Evolutionary conservation across 2,888 invertebrate species (phyloP), one percentile per base, ranked within the genome.

Genomic region (Harpagoxenus sublaevis): DNA sequence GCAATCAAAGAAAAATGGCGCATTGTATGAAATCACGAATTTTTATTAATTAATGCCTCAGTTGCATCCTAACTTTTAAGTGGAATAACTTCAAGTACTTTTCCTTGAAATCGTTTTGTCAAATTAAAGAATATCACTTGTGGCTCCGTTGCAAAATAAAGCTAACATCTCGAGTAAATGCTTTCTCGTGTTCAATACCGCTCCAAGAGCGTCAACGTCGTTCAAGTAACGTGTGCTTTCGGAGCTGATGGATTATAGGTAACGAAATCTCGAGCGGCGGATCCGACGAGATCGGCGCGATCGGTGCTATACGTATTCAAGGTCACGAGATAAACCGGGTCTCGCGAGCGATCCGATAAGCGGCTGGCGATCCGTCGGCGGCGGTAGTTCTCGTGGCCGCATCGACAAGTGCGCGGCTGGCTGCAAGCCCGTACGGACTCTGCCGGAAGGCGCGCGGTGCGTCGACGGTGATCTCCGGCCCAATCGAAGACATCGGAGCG

Each of bases 271-370:
- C 53, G n/a, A n/a, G 51, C 65, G 53, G 28, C 28, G 42, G 23
- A 23, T 42, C 3, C 75, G 75, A 70, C 66, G 68, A 63, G 71
- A 86, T 83, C 77, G 85, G 31, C 57, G 71, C 74, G 86, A 88
- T 89, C 88, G 84, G 60, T 48, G 87, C 70, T 84, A 45, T 84
- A 45, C 86, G 89, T 39, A 89, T 73, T 91, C 93, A 92, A 94
- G 93, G 94, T 94, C 93, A 94, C 93, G 92, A 92, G 94, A 94
- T 94, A 94, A 94, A 92, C 90, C 90, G 87, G 84, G 88, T 91
- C 87, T 87, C 84, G 89, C 86, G 90, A 89, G 89, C 86, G 68
- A 60, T 5, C 55, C 83, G 93, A 93, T 92, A 93, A 93, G 89
- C 83, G 83, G 73, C 78, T 68, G 85, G 73, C 87, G 89, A 53